Percentiles rank a stretch among this genome's conserved stretches.
Conservation (phyloP, 2,113 vertebrate genomes). For the Bufo bufo region DNA sequence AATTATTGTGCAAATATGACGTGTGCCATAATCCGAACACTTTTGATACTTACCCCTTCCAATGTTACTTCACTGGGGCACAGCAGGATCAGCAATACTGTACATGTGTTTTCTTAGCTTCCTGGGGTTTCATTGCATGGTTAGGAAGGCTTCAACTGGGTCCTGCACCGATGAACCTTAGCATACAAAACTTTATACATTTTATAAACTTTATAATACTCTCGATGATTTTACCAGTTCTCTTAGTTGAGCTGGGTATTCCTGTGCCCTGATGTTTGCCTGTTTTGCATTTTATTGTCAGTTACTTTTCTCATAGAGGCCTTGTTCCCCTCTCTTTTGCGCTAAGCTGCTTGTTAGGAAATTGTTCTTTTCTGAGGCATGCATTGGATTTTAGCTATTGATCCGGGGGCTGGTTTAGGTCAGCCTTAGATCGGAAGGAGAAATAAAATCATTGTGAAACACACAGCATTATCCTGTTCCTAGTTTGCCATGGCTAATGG, state of each 20-base stretch:
- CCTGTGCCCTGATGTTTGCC: neutral
- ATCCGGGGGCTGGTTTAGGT: conserved; percentile 18
- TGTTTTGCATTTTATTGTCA: neutral
- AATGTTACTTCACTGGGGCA: no score
- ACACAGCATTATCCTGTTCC: conserved; percentile 12
- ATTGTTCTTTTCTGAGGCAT: neutral
- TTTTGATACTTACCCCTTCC: no score
- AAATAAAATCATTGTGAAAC: conserved; percentile 36
- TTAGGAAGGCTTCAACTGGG: no score
- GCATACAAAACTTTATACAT: no score
- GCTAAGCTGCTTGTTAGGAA: neutral
- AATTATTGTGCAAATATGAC: no score
- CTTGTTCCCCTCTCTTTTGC: neutral
- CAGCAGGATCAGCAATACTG: no score
- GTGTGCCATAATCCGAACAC: no score
- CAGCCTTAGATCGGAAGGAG: conserved; percentile 16
- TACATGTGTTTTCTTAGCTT: no score
- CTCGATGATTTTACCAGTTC: no score
- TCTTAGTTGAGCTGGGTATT: neutral
- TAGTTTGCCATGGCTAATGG: conserved; percentile 9
- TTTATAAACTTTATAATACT: no score
- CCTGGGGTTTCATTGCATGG: no score
- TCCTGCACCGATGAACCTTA: no score
- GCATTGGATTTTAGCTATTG: conserved; percentile 30
- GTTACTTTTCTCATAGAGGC: neutral